These are phyloP conservation scores for Alcis repandata DNA, from an alignment of 2,888 invertebrate species.

Conservation along the genomic window DNA sequence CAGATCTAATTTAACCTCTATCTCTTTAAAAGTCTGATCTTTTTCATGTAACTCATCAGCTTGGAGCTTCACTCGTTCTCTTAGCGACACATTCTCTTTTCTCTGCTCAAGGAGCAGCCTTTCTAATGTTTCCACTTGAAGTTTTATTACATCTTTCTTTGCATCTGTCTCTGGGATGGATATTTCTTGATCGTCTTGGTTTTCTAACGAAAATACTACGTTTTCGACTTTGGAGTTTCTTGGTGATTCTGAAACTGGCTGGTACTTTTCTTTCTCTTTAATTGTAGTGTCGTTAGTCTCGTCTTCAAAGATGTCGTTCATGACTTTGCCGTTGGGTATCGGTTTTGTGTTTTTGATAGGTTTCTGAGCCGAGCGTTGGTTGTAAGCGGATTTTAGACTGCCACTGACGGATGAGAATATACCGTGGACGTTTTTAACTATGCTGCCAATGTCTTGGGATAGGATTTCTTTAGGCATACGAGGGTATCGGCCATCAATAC, in stretches of 20 bases:
- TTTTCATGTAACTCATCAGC: slow-evolving; percentile 72
- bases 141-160: slow-evolving; percentile 59
- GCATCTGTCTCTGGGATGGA: slow-evolving; percentile 29
- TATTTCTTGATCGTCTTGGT: slow-evolving; percentile 4
- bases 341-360: slow-evolving; percentile 61
- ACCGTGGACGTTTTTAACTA: slow-evolving; percentile 83
- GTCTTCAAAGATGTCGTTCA: slow-evolving; percentile 81
- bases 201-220: slow-evolving; percentile 14
- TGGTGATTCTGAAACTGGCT: neutral
- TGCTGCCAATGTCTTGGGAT: slow-evolving; percentile 77
- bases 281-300: slow-evolving; percentile 46
- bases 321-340: slow-evolving; percentile 71
- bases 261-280: neutral
- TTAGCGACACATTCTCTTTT: slow-evolving; percentile 68
- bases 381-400: slow-evolving; percentile 79
- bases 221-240: slow-evolving; percentile 3
- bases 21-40: slow-evolving; percentile 75
- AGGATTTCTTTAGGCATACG: slow-evolving; percentile 75
- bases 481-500: slow-evolving; percentile 60
- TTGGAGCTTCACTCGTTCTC: slow-evolving; percentile 73
- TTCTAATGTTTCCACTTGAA: slow-evolving; percentile 77
- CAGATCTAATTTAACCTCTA: slow-evolving; percentile 82
- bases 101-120: slow-evolving; percentile 72
- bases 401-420: slow-evolving; percentile 82
- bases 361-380: slow-evolving; percentile 66